These are phyloP conservation scores for Nerophis lumbriciformis DNA, from an alignment of 2,113 vertebrate species.

Conservation along the genomic window DNA sequence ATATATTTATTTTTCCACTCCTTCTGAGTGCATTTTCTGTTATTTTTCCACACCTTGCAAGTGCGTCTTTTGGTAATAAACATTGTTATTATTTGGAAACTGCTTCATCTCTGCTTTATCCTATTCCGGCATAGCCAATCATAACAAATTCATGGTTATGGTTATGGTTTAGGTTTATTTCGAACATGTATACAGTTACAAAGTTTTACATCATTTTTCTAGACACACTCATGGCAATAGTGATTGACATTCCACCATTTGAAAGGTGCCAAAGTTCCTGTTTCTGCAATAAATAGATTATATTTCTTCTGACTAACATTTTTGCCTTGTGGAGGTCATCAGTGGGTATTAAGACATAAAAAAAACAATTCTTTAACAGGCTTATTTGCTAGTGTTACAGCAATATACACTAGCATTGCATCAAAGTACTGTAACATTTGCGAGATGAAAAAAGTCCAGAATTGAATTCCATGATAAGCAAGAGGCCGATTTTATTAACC, in stretches of 20 bases:
- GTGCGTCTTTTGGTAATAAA: too few relatives aligned
- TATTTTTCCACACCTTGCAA: too few relatives aligned
- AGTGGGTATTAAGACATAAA: neutral
- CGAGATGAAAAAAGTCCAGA: conserved; percentile 4
- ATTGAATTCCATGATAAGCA: neutral
- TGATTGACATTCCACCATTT: too few relatives aligned
- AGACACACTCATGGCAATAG: neutral
- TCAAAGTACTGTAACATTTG: neutral
- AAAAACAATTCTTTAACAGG: neutral
- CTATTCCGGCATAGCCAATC: too few relatives aligned
- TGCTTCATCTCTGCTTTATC: too few relatives aligned
- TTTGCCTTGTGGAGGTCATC: neutral
- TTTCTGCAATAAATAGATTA: neutral
- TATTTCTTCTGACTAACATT: neutral
- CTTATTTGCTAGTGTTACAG: neutral
- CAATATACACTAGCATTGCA: neutral
- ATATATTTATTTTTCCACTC: too few relatives aligned
- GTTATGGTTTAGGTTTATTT: too few relatives aligned
- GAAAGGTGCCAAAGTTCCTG: neutral
- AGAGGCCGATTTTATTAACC: neutral
- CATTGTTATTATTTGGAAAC: too few relatives aligned
- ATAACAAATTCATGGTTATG: too few relatives aligned
- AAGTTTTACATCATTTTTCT: neutral
- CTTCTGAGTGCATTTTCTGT: too few relatives aligned
- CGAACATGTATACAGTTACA: too few relatives aligned